Percentiles rank a stretch among this genome's conserved stretches.
Evolutionary conservation across 2,888 invertebrate genomes (phyloP).

Genomic region (Thymelicus acteon): DNA sequence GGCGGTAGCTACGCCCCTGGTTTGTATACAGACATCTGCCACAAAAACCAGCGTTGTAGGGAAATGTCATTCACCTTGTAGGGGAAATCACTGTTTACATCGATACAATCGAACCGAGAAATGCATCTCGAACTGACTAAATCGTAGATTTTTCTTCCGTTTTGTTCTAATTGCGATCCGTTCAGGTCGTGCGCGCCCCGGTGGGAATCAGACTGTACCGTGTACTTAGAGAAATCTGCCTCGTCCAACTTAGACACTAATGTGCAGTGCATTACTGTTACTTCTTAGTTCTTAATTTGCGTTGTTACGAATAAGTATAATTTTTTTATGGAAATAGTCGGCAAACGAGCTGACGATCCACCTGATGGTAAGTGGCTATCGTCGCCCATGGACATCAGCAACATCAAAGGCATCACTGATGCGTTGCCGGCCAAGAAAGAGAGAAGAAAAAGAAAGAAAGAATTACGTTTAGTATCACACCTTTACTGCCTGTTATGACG

Average conservation of each 20-base stretch:
- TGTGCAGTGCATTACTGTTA: constrained; percentile 20
- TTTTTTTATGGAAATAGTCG: no score
- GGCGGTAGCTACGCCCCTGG: no score
- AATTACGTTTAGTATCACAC: no score
- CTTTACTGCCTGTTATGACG: no score
- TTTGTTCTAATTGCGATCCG: constrained; percentile 45
- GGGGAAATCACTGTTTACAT: constrained; percentile 64
- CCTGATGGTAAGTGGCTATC: no score
- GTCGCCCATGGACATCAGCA: no score
- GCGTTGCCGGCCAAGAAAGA: no score
- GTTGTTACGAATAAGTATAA: neutral
- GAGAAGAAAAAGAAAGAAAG: no score
- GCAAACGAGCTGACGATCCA: no score
- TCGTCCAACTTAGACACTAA: constrained; percentile 29
- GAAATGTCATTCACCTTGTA: constrained; percentile 63
- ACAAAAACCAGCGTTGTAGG: constrained; percentile 55
- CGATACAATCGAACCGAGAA: constrained; percentile 53
- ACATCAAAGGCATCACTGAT: no score
- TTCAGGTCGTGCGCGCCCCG: constrained; percentile 46
- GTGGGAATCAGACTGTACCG: constrained; percentile 42
- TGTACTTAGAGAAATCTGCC: constrained; percentile 31
- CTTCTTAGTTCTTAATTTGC: constrained; percentile 10
- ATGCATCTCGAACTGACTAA: constrained; percentile 48
- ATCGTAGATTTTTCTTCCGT: constrained; percentile 45
- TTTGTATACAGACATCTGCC: constrained; percentile 53